Percentiles rank a stretch among this genome's conserved stretches.
Evolutionary conservation across 2,797 vertebrate species (phyloP).

Genomic region (Spheniscus humboldti): DNA sequence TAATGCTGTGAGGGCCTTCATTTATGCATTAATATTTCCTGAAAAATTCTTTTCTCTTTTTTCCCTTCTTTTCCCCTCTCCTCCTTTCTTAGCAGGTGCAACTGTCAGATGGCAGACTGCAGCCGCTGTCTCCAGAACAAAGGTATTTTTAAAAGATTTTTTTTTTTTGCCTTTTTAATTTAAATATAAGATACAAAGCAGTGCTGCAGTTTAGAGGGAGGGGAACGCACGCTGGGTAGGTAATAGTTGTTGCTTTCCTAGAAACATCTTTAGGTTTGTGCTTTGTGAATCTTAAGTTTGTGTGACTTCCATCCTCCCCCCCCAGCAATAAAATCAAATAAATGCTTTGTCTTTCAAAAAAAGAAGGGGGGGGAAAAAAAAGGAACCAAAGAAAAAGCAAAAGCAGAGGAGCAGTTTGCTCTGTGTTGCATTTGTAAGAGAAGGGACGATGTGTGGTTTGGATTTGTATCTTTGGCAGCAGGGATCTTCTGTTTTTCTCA

Average conservation of each 20-base stretch:
- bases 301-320: not conserved
- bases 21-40: not conserved
- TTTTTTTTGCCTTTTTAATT: not conserved
- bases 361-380: no score
- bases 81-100: conserved; percentile 63
- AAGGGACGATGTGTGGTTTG: not conserved
- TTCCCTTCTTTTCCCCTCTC: not conserved
- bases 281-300: not conserved
- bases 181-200: not conserved
- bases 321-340: not conserved
- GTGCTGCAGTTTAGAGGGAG: not conserved
- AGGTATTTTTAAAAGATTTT: conserved; percentile 58
- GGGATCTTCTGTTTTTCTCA: not conserved
- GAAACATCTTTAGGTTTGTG: not conserved
- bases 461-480: not conserved
- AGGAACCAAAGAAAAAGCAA: not conserved
- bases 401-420: not conserved
- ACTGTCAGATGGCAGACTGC: conserved; percentile 70
- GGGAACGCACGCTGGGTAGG: not conserved
- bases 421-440: not conserved
- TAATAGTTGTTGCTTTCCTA: not conserved
- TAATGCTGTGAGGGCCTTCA: not conserved
- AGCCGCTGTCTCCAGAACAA: conserved; percentile 73
- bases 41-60: not conserved
- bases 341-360: not conserved